These are phyloP conservation scores for Anguilla anguilla DNA, from an alignment of 2,797 vertebrate species.

Conservation along the genomic window DNA sequence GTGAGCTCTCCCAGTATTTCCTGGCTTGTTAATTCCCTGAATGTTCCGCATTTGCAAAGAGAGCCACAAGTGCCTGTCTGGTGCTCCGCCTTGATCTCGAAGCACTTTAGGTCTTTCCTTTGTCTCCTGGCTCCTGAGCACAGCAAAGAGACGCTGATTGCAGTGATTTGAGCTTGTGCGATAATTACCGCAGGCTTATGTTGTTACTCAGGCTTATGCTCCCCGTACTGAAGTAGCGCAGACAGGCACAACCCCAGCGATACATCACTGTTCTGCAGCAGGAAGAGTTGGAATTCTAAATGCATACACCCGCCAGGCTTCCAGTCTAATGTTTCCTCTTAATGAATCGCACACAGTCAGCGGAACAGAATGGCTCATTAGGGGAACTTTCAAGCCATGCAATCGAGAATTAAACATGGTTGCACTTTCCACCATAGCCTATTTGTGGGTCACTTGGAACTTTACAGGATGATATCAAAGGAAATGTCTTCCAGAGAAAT, in stretches of 20 bases:
- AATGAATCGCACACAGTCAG: conserved; percentile 8
- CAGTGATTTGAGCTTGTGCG: conserved; percentile 6
- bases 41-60: conserved; percentile 9
- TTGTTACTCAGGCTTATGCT: background rate
- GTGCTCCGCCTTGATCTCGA: background rate
- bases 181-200: background rate
- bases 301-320: background rate
- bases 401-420: background rate
- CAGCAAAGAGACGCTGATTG: conserved; percentile 13
- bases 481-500: too few relatives aligned
- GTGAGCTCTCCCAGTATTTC: background rate
- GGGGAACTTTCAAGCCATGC: background rate
- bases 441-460: too few relatives aligned
- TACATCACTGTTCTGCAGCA: background rate
- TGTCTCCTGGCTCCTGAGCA: background rate
- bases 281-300: background rate
- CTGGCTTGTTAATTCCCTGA: background rate
- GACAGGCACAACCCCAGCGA: background rate
- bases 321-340: background rate
- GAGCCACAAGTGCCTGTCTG: background rate
- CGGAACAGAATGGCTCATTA: background rate
- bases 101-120: background rate
- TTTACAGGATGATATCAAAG: too few relatives aligned
- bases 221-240: background rate
- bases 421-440: background rate